These are phyloP conservation scores for Sminthurinus signatus DNA, from an alignment of 1,140 invertebrate species.

Conservation along the genomic window DNA sequence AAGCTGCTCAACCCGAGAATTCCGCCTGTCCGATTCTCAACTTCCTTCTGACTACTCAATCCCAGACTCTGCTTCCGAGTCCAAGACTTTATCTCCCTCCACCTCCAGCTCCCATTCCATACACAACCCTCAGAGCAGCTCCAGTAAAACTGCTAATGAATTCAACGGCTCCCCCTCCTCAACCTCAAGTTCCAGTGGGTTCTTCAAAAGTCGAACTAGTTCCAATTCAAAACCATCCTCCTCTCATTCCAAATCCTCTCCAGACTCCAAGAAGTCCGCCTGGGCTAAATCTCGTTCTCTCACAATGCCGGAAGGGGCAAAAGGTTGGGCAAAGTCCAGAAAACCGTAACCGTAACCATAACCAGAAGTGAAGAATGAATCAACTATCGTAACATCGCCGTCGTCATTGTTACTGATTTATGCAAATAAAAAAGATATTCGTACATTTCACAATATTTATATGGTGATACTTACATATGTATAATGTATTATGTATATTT, in stretches of 20 bases:
- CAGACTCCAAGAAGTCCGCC: constrained; percentile 31
- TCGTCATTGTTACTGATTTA: too few species aligned
- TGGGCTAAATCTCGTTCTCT: constrained; percentile 33
- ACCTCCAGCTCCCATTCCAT: constrained; percentile 2
- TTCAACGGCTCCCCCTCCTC: constrained; percentile 44
- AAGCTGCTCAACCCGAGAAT: constrained; percentile 17
- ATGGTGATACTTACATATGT: too few species aligned
- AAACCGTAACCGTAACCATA: too few species aligned
- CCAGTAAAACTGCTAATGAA: not conserved
- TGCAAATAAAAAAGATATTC: too few species aligned
- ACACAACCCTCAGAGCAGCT: too few species aligned
- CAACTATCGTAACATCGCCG: too few species aligned
- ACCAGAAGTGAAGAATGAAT: too few species aligned
- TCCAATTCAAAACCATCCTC: too few species aligned
- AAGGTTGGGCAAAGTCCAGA: constrained; percentile 32
- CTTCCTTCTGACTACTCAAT: constrained; percentile 20
- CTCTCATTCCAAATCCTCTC: not conserved
- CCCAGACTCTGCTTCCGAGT: not conserved
- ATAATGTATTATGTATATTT: too few species aligned
- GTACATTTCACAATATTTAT: too few species aligned
- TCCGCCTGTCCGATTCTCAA: constrained; percentile 31
- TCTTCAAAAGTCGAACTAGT: constrained; percentile 23
- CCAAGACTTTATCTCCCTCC: not conserved
- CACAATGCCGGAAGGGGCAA: constrained; percentile 37
- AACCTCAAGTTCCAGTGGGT: constrained; percentile 42